These are phyloP conservation scores for Onychostoma macrolepis DNA, from an alignment of 2,113 vertebrate species.

Conservation along the genomic window DNA sequence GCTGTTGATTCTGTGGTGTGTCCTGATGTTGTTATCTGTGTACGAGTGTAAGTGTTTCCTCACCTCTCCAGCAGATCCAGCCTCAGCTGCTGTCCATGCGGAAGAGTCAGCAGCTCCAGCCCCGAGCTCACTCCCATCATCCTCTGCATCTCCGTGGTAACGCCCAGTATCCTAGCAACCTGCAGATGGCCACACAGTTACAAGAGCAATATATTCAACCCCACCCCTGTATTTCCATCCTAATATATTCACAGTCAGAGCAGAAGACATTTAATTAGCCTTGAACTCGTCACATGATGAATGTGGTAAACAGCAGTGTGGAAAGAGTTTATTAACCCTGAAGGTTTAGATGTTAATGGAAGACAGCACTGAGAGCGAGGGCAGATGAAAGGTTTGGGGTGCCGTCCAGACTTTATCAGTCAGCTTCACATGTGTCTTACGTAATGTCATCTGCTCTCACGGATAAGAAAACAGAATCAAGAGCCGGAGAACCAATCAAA, in stretches of 20 bases:
- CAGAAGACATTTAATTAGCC: slow-evolving; percentile 45
- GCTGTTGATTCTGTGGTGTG: neutral
- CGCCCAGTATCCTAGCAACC: slow-evolving; percentile 95
- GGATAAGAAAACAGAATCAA: neutral
- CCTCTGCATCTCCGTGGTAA: slow-evolving; percentile 90
- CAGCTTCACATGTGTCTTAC: neutral
- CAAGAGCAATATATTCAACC: slow-evolving; percentile 27
- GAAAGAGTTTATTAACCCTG: slow-evolving; percentile 16
- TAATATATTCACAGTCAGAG: slow-evolving; percentile 38
- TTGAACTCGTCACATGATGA: slow-evolving; percentile 50
- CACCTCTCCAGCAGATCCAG: slow-evolving; percentile 96
- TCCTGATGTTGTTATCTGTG: neutral
- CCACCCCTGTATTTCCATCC: slow-evolving; percentile 1
- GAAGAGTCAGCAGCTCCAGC: slow-evolving; percentile 94
- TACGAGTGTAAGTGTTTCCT: neutral
- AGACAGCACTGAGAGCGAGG: neutral
- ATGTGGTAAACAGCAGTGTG: slow-evolving; percentile 36
- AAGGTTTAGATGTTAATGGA: slow-evolving; percentile 36
- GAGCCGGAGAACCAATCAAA: neutral
- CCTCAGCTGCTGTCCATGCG: slow-evolving; percentile 95
- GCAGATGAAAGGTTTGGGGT: neutral
- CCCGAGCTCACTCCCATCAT: slow-evolving; percentile 98
- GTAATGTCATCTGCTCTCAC: neutral
- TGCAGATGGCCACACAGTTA: slow-evolving; percentile 66
- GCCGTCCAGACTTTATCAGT: slow-evolving; percentile 13